Evolutionary conservation across 2,888 invertebrate genomes (phyloP).

Genomic region (Ischnus inquisitorius): DNA sequence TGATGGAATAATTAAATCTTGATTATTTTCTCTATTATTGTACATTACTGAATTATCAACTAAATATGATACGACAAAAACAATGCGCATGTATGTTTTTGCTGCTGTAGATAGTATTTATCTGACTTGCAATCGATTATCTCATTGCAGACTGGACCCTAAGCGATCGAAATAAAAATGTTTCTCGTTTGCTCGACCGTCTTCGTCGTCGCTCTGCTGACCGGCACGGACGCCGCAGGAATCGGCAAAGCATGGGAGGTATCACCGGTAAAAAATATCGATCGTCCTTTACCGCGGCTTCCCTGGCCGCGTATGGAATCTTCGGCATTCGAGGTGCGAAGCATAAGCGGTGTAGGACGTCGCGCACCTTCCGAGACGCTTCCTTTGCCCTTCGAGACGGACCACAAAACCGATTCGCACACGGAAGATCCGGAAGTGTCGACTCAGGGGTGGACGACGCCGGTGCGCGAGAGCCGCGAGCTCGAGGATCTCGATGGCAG

Average conservation of each 20-base stretch:
- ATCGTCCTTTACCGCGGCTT: constrained; percentile 72
- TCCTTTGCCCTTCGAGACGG: neutral
- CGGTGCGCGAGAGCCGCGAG: constrained; percentile 50
- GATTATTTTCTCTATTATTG: neutral
- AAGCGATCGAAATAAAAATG: constrained; percentile 37
- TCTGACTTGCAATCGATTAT: neutral
- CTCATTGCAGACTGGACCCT: constrained; percentile 39
- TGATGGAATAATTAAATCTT: neutral
- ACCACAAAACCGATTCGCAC: neutral
- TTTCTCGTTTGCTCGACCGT: constrained; percentile 13
- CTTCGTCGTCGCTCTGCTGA: constrained; percentile 67
- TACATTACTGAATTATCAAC: neutral
- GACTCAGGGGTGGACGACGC: neutral
- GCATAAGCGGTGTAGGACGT: constrained; percentile 77
- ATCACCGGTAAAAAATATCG: constrained; percentile 72
- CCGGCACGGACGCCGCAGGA: constrained; percentile 71
- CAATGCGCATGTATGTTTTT: no score
- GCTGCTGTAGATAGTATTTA: no score
- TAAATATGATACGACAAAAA: neutral
- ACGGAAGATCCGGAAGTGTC: constrained; percentile 12
- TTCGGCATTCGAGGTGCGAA: constrained; percentile 79
- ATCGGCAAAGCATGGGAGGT: constrained; percentile 80
- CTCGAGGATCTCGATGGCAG: constrained; percentile 64
- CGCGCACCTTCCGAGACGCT: constrained; percentile 49
- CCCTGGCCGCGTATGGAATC: constrained; percentile 77